Base-by-base conservation (phyloP, 1,140 invertebrate genomes). In the Drosophila athabasca region DNA sequence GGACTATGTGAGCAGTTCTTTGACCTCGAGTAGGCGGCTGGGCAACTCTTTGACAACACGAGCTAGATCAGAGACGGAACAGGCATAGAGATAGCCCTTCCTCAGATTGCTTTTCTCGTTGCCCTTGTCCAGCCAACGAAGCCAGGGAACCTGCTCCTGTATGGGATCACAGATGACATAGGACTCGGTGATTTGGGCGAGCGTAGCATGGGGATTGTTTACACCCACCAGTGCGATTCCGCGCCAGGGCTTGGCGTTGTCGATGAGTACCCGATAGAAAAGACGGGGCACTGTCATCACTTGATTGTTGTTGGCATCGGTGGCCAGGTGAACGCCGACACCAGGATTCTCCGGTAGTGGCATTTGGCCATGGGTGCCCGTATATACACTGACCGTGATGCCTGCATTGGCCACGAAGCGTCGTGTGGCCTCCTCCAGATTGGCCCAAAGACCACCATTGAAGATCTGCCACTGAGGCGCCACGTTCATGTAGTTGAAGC, bases 391-490 rank as follows among this genome's bases (percentile, higher is more conserved):
- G 1, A 94, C 71, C 59, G 92, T 80, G 17, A 92, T 62, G 0
- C 61, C 53, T 1, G 76, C 76, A 2, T 61, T 70, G 6, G 57
- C 62, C 3, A 90, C 91, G 55, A 92, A 93, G 19, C 76, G 79
- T 44, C 93, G 89, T 4, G 92, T 89, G 62, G 83, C 87, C 7
- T 87, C 72, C 84, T 94, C 93, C 5, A 93, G 55, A 19, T 61
- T 66, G 17, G 92, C 92, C 94, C 95, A 95, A 75, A 94, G 95
- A 19, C 93, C 94, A 29, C 90, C 93, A 73, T 95, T 95, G 65
- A 95, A 94, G 6, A 90, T 93, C 61, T 95, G 94, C 94, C 94
- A 95, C 69, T 92, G 94, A 1, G 94, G 94, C 11, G 93, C 94
- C 15, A 91, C 93, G 83, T 95, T 95, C 13, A 94, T 92, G 75